Evolutionary conservation across 2,797 vertebrate genomes (phyloP).

Genomic region (Gallirallus australis): DNA sequence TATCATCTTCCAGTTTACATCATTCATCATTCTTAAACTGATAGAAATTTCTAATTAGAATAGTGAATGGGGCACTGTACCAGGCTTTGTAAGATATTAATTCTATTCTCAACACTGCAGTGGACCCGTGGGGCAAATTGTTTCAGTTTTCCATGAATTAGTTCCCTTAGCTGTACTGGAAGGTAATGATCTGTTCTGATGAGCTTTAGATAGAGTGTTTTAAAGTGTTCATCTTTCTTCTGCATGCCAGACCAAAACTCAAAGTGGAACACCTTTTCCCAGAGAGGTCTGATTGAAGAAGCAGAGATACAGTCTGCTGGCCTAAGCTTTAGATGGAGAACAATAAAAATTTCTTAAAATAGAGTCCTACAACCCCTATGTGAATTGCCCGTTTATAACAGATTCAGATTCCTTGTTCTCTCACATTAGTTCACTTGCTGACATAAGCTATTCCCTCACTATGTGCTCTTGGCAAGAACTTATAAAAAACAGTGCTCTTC

Average conservation of each 20-base stretch:
- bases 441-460: background rate
- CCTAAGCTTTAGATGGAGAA: background rate
- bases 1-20: background rate
- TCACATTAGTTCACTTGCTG: background rate
- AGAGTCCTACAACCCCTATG: background rate
- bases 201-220: background rate
- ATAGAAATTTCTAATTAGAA: constrained; percentile 1
- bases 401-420: background rate
- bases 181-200: background rate
- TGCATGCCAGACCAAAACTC: background rate
- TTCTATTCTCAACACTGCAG: background rate
- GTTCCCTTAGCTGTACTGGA: background rate
- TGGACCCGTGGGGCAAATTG: background rate
- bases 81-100: background rate
- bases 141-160: background rate
- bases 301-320: background rate
- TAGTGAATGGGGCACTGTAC: background rate
- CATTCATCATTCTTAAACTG: background rate
- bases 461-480: background rate
- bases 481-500: background rate
- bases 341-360: background rate
- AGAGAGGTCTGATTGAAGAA: background rate
- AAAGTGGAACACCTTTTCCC: background rate
- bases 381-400: background rate
- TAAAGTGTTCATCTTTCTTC: background rate